phyloP scores from a whole-genome alignment of 23 tunicate species.

The Diplosoma virens region DNA sequence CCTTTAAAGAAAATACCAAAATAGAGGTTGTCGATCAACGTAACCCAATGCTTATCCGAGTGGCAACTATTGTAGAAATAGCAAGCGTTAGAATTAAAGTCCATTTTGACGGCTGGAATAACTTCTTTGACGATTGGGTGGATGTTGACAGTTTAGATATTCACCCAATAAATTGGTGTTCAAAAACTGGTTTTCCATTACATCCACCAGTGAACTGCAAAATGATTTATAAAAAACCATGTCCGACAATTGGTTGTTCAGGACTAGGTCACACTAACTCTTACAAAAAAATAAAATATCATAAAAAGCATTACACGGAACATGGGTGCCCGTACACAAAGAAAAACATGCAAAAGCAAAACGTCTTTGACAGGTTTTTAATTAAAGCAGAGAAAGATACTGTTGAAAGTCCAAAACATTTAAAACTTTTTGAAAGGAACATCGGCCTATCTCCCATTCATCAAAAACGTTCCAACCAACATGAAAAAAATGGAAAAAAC shows the following conservation, averaged over 20 bases:
- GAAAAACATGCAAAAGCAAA: slow-evolving; percentile 37
- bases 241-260: slow-evolving; percentile 68
- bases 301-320: slow-evolving; percentile 62
- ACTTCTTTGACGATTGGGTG: slow-evolving; percentile 55
- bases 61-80: slow-evolving; percentile 51
- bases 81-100: slow-evolving; percentile 39
- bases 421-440: no score
- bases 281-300: slow-evolving; percentile 22
- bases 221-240: slow-evolving; percentile 15
- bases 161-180: slow-evolving; percentile 72
- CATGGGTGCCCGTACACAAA: slow-evolving; percentile 81
- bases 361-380: not conserved
- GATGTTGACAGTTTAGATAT: slow-evolving; percentile 67
- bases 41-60: slow-evolving; percentile 61
- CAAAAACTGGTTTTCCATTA: slow-evolving; percentile 43
- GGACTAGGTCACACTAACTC: slow-evolving; percentile 64
- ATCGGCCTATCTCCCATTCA: no score
- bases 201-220: slow-evolving; percentile 46
- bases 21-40: slow-evolving; percentile 79
- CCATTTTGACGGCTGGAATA: slow-evolving; percentile 80
- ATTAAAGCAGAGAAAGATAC: no score
- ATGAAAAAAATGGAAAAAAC: no score
- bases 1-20: slow-evolving; percentile 38
- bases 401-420: no score
- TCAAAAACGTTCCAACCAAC: no score